These are phyloP conservation scores for Parauchenoglanis punctatus DNA, from an alignment of 2,797 vertebrate species.

Conservation along the genomic window DNA sequence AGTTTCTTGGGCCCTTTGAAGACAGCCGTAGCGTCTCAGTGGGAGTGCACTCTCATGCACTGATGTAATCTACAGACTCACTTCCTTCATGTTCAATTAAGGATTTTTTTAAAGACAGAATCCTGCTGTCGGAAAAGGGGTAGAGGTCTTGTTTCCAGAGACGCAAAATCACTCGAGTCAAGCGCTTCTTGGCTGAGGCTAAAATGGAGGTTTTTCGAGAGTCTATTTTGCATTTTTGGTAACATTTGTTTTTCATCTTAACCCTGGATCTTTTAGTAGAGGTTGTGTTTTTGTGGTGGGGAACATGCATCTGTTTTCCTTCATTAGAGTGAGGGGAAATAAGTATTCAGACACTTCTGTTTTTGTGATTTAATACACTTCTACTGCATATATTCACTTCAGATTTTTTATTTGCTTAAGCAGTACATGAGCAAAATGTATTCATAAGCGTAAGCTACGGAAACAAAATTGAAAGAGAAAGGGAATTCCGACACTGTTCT, in stretches of 20 bases:
- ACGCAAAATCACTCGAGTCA: not conserved
- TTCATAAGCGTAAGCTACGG: not conserved
- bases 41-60: constrained; percentile 43
- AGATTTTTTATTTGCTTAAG: not conserved
- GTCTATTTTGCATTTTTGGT: not conserved
- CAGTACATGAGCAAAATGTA: not conserved
- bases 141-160: constrained; percentile 12
- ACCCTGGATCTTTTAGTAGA: not conserved
- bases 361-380: not conserved
- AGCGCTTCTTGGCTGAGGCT: not conserved
- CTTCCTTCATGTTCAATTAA: constrained; percentile 61
- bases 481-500: not conserved
- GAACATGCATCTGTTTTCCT: not conserved
- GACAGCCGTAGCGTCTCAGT: constrained; percentile 54
- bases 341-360: not conserved
- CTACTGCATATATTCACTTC: not conserved
- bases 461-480: not conserved
- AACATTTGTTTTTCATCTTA: constrained; percentile 15
- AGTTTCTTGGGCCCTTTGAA: constrained; percentile 61
- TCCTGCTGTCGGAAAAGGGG: constrained; percentile 39
- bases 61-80: constrained; percentile 58
- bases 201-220: not conserved
- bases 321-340: not conserved
- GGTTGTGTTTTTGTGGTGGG: not conserved
- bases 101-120: constrained; percentile 43